These are phyloP conservation scores for Drosophila borborema DNA, from an alignment of 2,888 invertebrate genomes.

Conservation along the genomic window DNA sequence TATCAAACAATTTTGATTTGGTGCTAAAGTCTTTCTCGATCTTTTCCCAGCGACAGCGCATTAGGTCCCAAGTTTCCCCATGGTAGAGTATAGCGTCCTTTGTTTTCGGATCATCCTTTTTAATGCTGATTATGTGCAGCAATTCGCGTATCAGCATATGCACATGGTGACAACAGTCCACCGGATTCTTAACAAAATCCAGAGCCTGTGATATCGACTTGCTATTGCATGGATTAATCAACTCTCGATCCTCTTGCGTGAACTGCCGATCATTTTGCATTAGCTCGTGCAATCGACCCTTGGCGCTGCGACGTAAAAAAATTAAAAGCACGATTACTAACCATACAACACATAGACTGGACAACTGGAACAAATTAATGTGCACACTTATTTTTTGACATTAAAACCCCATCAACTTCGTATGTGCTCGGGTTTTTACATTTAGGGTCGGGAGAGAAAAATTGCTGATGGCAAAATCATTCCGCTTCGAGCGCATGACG, in stretches of 20 bases:
- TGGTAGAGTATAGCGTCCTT: conserved; percentile 98
- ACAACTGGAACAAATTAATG: no score
- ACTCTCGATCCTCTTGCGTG: conserved; percentile 92
- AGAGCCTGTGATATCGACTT: conserved; percentile 95
- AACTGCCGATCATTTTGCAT: conserved; percentile 96
- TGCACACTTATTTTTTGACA: no score
- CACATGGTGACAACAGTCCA: conserved; percentile 95
- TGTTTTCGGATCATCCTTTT: conserved; percentile 95
- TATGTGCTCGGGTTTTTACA: no score
- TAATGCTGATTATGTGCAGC: conserved; percentile 92
- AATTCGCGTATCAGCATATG: conserved; percentile 94
- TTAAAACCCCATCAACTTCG: no score
- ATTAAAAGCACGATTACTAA: no score
- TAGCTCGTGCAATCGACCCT: conserved; percentile 96
- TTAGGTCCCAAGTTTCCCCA: conserved; percentile 99
- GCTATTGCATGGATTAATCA: conserved; percentile 96
- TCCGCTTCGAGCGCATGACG: no score
- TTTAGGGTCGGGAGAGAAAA: no score
- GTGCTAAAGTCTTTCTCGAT: conserved; percentile 99
- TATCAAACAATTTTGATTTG: conserved; percentile 96
- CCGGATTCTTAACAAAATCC: conserved; percentile 98
- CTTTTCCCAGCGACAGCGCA: conserved; percentile 98
- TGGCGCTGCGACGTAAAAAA: conserved; percentile 89
- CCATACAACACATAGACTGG: no score
- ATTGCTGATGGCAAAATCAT: no score